A percentile compares a stretch with the other conserved stretches of the same genome.
Conservation (phyloP, 1,140 invertebrate species). For the Cydia amplana region DNA sequence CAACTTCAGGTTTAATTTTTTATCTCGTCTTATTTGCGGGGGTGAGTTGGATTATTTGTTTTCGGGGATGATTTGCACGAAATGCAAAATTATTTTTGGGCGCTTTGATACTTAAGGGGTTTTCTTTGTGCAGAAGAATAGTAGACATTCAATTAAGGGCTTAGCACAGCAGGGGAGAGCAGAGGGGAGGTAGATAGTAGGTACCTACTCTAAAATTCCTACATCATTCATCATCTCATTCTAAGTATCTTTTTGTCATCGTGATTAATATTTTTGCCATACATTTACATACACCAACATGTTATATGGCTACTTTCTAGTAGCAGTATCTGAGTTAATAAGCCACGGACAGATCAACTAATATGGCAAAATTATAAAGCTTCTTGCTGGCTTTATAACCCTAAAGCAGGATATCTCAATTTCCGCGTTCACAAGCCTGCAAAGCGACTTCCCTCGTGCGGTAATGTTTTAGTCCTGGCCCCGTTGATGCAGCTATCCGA, state of each 20-base stretch:
- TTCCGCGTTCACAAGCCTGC: conserved; percentile 19
- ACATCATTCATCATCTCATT: no score
- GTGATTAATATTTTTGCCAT: no score
- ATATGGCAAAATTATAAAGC: neutral
- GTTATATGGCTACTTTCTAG: no score
- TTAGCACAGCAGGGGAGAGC: no score
- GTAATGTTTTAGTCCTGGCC: conserved; percentile 33
- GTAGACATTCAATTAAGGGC: no score
- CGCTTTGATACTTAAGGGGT: neutral
- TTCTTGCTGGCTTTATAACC: neutral
- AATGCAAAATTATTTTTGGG: conserved; percentile 1
- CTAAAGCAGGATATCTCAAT: conserved; percentile 17
- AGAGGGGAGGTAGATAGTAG: no score
- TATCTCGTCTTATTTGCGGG: conserved; percentile 17
- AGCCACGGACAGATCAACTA: no score
- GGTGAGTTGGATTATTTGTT: conserved; percentile 19
- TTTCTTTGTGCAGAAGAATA: conserved; percentile 2
- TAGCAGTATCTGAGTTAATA: no score
- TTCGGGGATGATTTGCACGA: conserved; percentile 20
- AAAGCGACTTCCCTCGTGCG: conserved; percentile 22
- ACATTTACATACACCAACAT: no score
- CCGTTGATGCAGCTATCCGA: neutral
- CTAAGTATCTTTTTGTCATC: no score
- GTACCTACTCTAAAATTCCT: no score
- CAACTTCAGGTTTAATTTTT: conserved; percentile 26